Percentiles rank a stretch among this genome's conserved stretches.
phyloP scores from a whole-genome alignment of 2,113 vertebrate genomes.

The Serinus canaria region DNA sequence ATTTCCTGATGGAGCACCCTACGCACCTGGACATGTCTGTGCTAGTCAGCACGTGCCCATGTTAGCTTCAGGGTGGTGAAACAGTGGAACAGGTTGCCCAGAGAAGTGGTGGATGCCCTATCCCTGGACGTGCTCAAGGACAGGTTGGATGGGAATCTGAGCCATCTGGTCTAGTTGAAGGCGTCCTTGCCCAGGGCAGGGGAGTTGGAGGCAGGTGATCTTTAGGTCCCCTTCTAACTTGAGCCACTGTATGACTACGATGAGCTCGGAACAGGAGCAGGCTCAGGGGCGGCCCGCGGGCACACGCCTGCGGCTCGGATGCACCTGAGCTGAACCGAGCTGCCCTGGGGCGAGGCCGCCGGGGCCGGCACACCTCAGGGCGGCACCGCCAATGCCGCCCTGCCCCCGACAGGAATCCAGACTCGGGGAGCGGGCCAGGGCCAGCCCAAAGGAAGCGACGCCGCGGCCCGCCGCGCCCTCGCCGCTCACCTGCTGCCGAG shows the following conservation, averaged over 20 bases:
- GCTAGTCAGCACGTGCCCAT: rapidly evolving
- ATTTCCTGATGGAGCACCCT: neutral
- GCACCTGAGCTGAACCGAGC: neutral
- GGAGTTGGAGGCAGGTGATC: neutral
- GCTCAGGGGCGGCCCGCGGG: neutral
- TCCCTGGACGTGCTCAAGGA: neutral
- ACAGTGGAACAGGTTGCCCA: neutral
- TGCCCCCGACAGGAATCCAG: neutral
- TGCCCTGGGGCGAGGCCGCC: neutral
- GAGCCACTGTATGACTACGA: neutral
- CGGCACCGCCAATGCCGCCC: neutral
- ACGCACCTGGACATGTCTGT: rapidly evolving
- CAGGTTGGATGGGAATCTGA: neutral
- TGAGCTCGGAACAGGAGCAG: neutral
- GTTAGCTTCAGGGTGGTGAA: neutral
- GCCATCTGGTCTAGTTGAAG: neutral
- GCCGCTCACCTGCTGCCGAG: slow-evolving; percentile 77
- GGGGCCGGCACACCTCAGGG: neutral
- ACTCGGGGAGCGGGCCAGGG: neutral
- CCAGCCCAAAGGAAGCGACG: neutral
- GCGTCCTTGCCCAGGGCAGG: neutral
- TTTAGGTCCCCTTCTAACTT: neutral
- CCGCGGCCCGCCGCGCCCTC: neutral
- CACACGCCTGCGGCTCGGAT: neutral
- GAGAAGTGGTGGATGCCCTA: neutral